phyloP scores from a whole-genome alignment of 2,797 vertebrate species.

The Prunella strophiata region DNA sequence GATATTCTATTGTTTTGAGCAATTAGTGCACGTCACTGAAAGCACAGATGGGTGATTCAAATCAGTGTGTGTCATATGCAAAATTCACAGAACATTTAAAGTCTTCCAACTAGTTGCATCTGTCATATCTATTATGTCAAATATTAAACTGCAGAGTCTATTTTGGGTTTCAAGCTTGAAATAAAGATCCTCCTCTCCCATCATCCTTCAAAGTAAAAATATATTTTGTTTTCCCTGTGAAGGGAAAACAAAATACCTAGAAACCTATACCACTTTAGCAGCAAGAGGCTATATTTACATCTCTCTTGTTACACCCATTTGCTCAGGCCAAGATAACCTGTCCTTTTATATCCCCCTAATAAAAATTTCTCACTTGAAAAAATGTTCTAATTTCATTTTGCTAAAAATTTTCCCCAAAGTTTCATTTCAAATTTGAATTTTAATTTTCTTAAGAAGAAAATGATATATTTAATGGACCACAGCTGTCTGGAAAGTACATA shows the following conservation, averaged over 20 bases:
- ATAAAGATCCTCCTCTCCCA: not conserved
- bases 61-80: not conserved
- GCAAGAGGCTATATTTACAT: not conserved
- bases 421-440: conserved; percentile 51
- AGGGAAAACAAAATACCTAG: not conserved
- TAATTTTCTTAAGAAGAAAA: conserved; percentile 69
- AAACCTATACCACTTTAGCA: not conserved
- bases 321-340: not conserved
- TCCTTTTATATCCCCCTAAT: not conserved
- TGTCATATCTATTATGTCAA: conserved; percentile 30
- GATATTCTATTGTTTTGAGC: not conserved
- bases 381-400: not conserved
- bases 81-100: conserved; percentile 33
- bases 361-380: not conserved
- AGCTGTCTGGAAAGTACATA: conserved; percentile 55
- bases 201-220: not conserved
- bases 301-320: not conserved
- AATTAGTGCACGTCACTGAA: not conserved
- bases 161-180: not conserved
- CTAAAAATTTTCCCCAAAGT: not conserved
- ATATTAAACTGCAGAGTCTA: not conserved
- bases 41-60: conserved; percentile 3
- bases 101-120: conserved; percentile 37
- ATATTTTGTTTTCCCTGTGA: not conserved
- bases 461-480: conserved; percentile 46